Conservation (phyloP, 2,888 invertebrate genomes). For the Lasioglossum oenotherae region DNA sequence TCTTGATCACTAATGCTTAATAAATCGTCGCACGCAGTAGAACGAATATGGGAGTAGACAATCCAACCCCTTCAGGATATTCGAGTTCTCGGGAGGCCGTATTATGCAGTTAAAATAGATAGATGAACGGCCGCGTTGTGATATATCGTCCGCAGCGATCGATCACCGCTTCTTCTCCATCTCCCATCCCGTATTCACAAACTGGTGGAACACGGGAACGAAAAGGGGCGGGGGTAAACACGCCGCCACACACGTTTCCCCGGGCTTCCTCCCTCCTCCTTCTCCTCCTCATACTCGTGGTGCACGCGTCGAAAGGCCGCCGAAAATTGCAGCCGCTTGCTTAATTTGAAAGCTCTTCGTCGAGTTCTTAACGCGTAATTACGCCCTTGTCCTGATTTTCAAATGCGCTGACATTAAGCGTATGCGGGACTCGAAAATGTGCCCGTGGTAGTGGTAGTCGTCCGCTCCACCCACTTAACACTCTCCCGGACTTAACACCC, state of each 20-base stretch:
- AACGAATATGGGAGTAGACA: too few relatives aligned
- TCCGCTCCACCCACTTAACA: not conserved
- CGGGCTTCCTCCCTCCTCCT: not conserved
- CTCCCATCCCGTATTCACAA: conserved; percentile 49
- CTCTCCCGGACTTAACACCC: not conserved
- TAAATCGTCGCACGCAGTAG: too few relatives aligned
- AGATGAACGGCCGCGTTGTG: conserved; percentile 53
- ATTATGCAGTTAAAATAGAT: conserved; percentile 58
- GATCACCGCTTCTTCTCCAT: conserved; percentile 54
- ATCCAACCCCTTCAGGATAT: conserved; percentile 21
- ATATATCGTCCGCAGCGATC: conserved; percentile 60
- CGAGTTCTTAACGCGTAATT: conserved; percentile 58
- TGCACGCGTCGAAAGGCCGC: conserved; percentile 41
- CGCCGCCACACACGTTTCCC: conserved; percentile 8
- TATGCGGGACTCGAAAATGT: conserved; percentile 43
- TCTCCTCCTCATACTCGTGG: not conserved
- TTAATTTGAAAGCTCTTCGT: conserved; percentile 59
- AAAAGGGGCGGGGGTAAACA: conserved; percentile 15
- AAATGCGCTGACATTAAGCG: conserved; percentile 57
- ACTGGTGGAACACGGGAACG: conserved; percentile 13
- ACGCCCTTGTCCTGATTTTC: conserved; percentile 61
- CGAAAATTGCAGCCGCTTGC: conserved; percentile 64
- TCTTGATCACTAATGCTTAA: too few relatives aligned
- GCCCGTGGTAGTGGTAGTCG: not conserved
- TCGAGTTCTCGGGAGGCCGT: conserved; percentile 24